Conservation (phyloP, 30 jellyfish, hydroid and myxozoan species). For the Turritopsis dohrnii region DNA sequence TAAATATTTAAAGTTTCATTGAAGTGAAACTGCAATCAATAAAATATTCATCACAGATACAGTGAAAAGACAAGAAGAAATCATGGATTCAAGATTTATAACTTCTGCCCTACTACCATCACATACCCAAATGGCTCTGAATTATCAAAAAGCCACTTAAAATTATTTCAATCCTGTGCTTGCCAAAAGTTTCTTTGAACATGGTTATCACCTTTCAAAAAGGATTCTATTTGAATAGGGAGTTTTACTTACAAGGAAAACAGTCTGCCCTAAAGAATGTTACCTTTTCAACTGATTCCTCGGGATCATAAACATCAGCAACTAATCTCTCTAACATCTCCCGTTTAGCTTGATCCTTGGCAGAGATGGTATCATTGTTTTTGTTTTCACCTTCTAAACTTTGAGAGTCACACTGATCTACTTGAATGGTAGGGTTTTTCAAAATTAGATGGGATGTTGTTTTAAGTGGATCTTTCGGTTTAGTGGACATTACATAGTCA, state of each 20-base stretch:
- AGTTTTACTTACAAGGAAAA: too few relatives aligned
- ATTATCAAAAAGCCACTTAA: too few relatives aligned
- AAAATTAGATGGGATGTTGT: neutral
- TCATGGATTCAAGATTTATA: neutral
- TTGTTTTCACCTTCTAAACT: neutral
- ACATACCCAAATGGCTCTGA: too few relatives aligned
- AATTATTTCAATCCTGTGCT: too few relatives aligned
- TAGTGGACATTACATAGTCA: neutral
- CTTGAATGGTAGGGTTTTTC: neutral
- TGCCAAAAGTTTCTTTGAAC: too few relatives aligned
- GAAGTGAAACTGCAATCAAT: neutral
- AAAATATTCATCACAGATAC: neutral
- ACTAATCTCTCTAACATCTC: conserved; percentile 9
- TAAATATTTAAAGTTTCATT: neutral
- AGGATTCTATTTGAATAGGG: too few relatives aligned
- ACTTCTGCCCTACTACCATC: too few relatives aligned
- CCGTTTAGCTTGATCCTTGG: neutral
- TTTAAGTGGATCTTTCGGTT: neutral
- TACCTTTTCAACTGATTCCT: neutral
- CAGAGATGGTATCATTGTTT: neutral
- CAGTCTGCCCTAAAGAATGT: neutral
- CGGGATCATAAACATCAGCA: conserved; percentile 19
- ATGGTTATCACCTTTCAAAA: too few relatives aligned
- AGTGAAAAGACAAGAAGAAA: neutral
- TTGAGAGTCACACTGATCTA: neutral